phyloP scores from a whole-genome alignment of 64 coral and sea anemone species.

The Montipora capricornis region DNA sequence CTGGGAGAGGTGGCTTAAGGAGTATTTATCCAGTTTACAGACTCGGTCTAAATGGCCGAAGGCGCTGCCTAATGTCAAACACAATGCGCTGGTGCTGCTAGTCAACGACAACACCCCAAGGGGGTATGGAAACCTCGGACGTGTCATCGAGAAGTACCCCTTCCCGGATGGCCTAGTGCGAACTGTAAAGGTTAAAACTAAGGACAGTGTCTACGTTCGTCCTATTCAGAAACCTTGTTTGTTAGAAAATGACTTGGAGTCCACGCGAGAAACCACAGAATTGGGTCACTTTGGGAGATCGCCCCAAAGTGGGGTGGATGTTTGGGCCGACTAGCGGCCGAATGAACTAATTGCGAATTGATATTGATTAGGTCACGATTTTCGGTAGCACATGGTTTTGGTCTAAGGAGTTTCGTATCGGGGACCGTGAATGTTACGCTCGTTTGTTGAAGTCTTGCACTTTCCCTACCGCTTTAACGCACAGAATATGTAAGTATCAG shows the following conservation, averaged over 20 bases:
- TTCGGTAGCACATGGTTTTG: neutral
- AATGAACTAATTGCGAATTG: neutral
- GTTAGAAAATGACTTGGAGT: neutral
- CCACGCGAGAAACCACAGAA: neutral
- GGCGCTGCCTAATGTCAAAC: neutral
- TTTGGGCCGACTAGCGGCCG: neutral
- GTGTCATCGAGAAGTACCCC: constrained; percentile 10
- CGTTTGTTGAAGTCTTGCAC: no score
- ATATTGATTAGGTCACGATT: neutral
- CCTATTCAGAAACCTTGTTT: constrained; percentile 19
- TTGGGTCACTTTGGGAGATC: neutral
- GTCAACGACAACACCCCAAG: constrained; percentile 26
- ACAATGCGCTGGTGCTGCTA: constrained; percentile 26
- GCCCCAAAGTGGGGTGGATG: neutral
- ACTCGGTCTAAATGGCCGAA: neutral
- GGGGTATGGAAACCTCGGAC: constrained; percentile 28
- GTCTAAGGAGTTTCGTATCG: neutral
- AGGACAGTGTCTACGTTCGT: neutral
- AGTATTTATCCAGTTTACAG: neutral
- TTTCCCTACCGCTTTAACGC: neutral
- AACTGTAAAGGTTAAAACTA: constrained; percentile 40
- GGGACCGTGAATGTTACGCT: no score
- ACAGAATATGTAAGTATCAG: neutral
- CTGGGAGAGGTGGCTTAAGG: constrained; percentile 16
- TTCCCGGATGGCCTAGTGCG: constrained; percentile 24